A percentile compares a stretch with the other conserved stretches of the same genome.
Evolutionary conservation across 2,797 vertebrate genomes (phyloP).

Genomic region (Diceros bicornis): DNA sequence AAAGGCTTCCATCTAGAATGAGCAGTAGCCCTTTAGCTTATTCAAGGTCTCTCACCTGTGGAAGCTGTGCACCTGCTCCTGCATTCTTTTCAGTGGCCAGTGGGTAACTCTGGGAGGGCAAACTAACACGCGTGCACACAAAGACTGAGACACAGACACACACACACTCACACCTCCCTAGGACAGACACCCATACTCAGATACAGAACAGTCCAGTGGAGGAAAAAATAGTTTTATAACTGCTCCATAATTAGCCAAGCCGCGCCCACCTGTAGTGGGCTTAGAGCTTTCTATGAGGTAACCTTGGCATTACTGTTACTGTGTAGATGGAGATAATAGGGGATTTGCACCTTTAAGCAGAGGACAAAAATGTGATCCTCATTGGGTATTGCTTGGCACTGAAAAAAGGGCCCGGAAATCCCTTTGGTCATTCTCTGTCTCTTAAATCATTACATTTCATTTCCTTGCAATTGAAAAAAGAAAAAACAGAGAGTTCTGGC

Average conservation of each 20-base stretch:
- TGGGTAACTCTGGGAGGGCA: background rate
- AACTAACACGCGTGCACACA: accelerated
- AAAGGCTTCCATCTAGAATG: background rate
- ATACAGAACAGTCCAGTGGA: background rate
- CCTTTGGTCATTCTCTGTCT: background rate
- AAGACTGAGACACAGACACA: background rate
- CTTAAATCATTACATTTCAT: background rate
- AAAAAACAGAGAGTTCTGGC: background rate
- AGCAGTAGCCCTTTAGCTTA: background rate
- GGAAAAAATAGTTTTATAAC: background rate
- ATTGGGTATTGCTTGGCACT: background rate
- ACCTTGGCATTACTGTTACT: background rate
- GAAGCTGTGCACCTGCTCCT: background rate
- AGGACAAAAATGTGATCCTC: background rate
- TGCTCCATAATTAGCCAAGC: background rate
- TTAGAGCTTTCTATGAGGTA: background rate
- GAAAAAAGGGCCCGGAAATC: background rate
- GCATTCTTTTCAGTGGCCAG: background rate
- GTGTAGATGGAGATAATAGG: background rate
- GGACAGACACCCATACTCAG: background rate
- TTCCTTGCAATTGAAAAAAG: background rate
- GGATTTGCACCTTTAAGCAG: background rate
- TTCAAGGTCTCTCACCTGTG: background rate
- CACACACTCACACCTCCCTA: background rate
- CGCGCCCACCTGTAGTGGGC: background rate